Base-by-base conservation (phyloP, 2,888 invertebrate genomes). In the Oscheius sp. region DNA sequence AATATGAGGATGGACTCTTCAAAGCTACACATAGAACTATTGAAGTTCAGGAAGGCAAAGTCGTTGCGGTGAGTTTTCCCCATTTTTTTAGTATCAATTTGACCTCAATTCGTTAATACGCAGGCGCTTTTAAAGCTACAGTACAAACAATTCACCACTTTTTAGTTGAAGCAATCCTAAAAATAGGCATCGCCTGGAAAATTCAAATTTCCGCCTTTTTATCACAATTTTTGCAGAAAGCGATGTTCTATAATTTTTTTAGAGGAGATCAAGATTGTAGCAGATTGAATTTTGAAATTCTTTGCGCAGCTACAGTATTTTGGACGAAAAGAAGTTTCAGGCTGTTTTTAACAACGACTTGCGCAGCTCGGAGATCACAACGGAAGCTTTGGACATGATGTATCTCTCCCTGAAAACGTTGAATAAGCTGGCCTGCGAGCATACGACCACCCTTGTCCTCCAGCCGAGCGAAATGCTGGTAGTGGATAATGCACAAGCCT, bases 301-400 rank as follows among this genome's bases (percentile, higher is more conserved):
- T 37, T 12, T 37, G 10, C 10, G 37, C 37, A 37, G 37, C 8
- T 10, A 37, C 8, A 12, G 12, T 8, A 12, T 37, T 37, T 12
- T n/a, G n/a, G n/a, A n/a, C n/a, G n/a, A n/a, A n/a, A n/a, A n/a
- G n/a, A n/a, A n/a, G n/a, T 72, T 80, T 53, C 70, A 82, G 82
- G 78, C 74, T 3, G 68, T 75, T 12, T 82, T 82, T 75, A 82
- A 82, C 72, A 82, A 82, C 48, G 74, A 71, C 12, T 48, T 76
- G 4, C 80, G 82, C 23, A 76, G 78, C n/a, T 57, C 74, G 23
- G 75, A 73, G 29, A 76, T 82, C 39, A 77, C 75, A 23, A 79
- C 76, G 12, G 74, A 76, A 34, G 69, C 66, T 3, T 27, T 81
- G 46, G 82, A 82, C 17, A 55, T 69, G 53, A 57, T 77, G 64